Evolutionary conservation across 2,113 vertebrate species (phyloP), one percentile per base, ranked within the genome.

Genomic region (Poecile atricapillus): DNA sequence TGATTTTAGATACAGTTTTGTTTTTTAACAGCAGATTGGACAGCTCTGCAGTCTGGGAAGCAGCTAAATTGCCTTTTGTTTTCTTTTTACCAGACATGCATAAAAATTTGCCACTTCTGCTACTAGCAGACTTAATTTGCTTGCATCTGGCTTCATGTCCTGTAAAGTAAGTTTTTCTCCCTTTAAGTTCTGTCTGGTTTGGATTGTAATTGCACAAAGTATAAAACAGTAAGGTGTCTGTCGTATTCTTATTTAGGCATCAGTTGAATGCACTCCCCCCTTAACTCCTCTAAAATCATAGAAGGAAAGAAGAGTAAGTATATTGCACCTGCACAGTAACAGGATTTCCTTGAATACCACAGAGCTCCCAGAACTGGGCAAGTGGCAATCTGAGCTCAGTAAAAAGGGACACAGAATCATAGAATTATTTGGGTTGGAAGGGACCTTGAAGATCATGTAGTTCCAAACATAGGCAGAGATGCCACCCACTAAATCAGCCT

Each of bases 1-100:
- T 93, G n/a, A 59, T 58, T 96, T 94, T 65, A 65, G 31, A 86
- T 59, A 31, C 22, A 11, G 22, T 37, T 93, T n/a, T 39, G 5
- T 13, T 91, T 93, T 85, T 71, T 63, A 77, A 52, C 21, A 87
- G 18, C 15, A 79, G 41, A 68, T 49, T 87, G 65, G 47, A 47
- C 65, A 76, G 6, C 53, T 84, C 53, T 76, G 17, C 33, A 25
- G 19, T 68, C 35, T 78, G 44, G 58, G 20, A 82, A 94, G n/a
- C 52, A 64, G 33, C 15, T 82, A 87, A 92, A 80, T 49, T 75
- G 9, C 33, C 9, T 89, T 75, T 83, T 67, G 21, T 49, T 67
- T 81, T 87, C 52, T 83, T 73, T 63, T 56, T 44, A 43, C 8
- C 30, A 91, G 53, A 41, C 39, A 47, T 14, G 22, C 44, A 89